A percentile compares a stretch with the other conserved stretches of the same genome.
Evolutionary conservation across 2,113 vertebrate species (phyloP).

Genomic region (Sylvia atricapilla): DNA sequence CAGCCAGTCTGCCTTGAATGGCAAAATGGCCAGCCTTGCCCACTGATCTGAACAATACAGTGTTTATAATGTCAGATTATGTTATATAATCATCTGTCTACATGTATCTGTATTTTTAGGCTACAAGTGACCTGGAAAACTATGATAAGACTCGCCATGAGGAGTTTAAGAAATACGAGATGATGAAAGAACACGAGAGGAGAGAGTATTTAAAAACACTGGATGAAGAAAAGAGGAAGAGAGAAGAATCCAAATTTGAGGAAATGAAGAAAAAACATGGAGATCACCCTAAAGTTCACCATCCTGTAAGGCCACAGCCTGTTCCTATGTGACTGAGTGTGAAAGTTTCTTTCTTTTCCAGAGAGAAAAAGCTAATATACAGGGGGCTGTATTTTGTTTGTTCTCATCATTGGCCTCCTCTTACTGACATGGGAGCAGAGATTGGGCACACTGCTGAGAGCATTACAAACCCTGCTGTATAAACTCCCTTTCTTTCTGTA

Average conservation of each 20-base stretch:
- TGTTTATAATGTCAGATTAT: neutral
- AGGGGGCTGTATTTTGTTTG: neutral
- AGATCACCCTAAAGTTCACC: slow-evolving; percentile 95
- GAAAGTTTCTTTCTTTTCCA: neutral
- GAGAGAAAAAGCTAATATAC: neutral
- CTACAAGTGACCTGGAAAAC: slow-evolving; percentile 92
- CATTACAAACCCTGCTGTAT: neutral
- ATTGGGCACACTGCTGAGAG: neutral
- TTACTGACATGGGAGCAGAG: neutral
- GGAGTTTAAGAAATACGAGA: slow-evolving; percentile 95
- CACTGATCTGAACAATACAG: neutral
- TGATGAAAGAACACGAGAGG: slow-evolving; percentile 97
- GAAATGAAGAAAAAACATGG: slow-evolving; percentile 96
- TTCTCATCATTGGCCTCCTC: neutral
- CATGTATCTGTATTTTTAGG: slow-evolving; percentile 69
- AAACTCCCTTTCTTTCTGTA: neutral
- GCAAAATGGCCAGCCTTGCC: neutral
- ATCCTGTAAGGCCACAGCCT: slow-evolving; percentile 81
- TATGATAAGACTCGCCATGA: slow-evolving; percentile 94
- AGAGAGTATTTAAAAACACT: slow-evolving; percentile 90
- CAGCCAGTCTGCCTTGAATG: neutral
- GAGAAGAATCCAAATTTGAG: slow-evolving; percentile 89
- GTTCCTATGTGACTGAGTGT: neutral
- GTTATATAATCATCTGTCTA: neutral
- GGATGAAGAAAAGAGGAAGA: slow-evolving; percentile 84